Evolutionary conservation across 1,140 invertebrate genomes (phyloP), one percentile per base, ranked within the genome.

Genomic region (Zophobas morio): DNA sequence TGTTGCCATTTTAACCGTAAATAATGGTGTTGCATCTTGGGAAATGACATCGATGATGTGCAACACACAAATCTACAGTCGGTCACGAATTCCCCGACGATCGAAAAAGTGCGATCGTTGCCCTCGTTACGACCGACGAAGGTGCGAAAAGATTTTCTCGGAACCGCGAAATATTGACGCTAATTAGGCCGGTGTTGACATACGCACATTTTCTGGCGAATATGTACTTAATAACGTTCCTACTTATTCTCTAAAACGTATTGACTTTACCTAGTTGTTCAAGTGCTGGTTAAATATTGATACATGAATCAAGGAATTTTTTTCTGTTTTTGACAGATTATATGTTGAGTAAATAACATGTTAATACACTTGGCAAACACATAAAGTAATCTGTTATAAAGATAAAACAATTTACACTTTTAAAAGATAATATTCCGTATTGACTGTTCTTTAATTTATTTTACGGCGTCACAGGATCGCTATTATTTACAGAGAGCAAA

Each of bases 371-470:
- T 49, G 36, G 35, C 49, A 73, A 73, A 73, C 71, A 73, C 20
- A 6, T 73, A 73, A 73, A 73, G 71, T 56, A 73, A 73, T 73
- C 71, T 73, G 54, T 73, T 73, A 56, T 73, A 73, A 73, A 73
- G 71, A 73, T 73, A 73, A 73, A 73, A 73, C 71, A 73, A 73
- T 73, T 73, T 73, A 73, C 71, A 73, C 71, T 53, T 73, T 73
- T 73, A 73, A 73, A 73, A 73, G 71, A 73, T 73, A 73, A 73
- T 73, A 73, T 54, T 53, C 54, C 49, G 71, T 73, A 73, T 73
- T 73, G 71, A 73, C 71, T 73, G 71, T 73, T 73, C 33, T 73
- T 42, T 73, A 73, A 73, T 73, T 73, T 73, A 73, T 73, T 73
- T 73, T 73, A 73, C 71, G 49, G 49, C 71, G 71, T 73, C 71